These are phyloP conservation scores for Druon quercuslanigerum DNA, from an alignment of 1,140 invertebrate genomes.

Conservation along the genomic window DNA sequence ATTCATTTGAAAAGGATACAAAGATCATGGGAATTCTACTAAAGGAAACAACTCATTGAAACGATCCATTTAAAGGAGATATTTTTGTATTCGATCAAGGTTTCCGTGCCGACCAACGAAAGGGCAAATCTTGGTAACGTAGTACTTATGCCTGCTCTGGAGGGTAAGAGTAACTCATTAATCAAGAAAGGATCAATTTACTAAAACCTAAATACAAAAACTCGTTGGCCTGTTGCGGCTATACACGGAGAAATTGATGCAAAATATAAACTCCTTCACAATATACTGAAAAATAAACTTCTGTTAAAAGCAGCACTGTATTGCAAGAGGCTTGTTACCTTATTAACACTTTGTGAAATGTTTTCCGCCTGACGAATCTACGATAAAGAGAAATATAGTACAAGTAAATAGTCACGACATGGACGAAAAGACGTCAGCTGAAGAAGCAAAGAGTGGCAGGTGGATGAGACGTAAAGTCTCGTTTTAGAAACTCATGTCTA, in stretches of 20 bases:
- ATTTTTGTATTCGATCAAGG: slow-evolving; percentile 56
- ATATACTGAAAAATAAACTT: too few relatives aligned
- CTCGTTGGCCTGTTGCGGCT: too few relatives aligned
- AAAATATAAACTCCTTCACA: too few relatives aligned
- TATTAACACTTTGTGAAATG: neutral
- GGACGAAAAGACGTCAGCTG: slow-evolving; percentile 39
- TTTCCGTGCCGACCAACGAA: slow-evolving; percentile 52
- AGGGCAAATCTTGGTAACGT: slow-evolving; percentile 45
- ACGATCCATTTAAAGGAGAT: slow-evolving; percentile 22
- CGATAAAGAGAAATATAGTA: slow-evolving; percentile 32
- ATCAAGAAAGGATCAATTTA: slow-evolving; percentile 60
- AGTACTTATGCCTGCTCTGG: slow-evolving; percentile 59
- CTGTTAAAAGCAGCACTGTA: too few relatives aligned
- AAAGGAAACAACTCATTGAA: slow-evolving; percentile 32
- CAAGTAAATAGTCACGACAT: slow-evolving; percentile 21
- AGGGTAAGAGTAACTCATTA: slow-evolving; percentile 58
- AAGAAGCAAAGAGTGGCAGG: slow-evolving; percentile 41
- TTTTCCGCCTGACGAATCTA: too few relatives aligned
- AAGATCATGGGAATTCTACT: slow-evolving; percentile 47
- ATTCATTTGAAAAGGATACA: slow-evolving; percentile 52
- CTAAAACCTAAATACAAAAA: slow-evolving; percentile 40
- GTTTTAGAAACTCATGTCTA: slow-evolving; percentile 39
- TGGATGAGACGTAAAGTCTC: slow-evolving; percentile 35
- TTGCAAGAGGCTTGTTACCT: too few relatives aligned
- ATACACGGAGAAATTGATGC: too few relatives aligned